These are phyloP conservation scores for Oikopleura dioica DNA, from an alignment of 23 tunicate species.

Conservation along the genomic window DNA sequence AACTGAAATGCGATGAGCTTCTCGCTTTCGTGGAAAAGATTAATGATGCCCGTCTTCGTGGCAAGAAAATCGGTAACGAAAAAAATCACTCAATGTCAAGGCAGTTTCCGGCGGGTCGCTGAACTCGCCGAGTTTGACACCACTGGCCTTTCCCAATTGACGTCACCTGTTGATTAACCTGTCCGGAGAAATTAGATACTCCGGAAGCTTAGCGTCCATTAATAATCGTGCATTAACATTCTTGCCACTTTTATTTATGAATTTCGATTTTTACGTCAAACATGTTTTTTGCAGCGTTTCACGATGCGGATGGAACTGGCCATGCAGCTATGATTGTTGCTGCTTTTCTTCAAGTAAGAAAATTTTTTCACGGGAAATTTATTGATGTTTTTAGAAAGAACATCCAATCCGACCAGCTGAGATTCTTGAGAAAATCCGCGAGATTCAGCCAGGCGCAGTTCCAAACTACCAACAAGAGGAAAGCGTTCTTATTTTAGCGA, in stretches of 20 bases:
- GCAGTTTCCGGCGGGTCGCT: too few species aligned
- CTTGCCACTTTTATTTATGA: background rate
- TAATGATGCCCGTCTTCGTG: background rate
- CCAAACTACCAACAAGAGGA: background rate
- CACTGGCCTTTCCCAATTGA: too few species aligned
- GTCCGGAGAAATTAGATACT: too few species aligned
- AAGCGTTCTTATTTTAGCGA: too few species aligned
- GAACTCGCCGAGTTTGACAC: too few species aligned
- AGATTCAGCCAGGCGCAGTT: background rate
- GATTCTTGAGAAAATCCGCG: background rate
- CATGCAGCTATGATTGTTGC: conserved; percentile 10
- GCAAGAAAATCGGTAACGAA: conserved; percentile 6
- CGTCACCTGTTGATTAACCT: too few species aligned
- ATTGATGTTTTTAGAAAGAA: too few species aligned
- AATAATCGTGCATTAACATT: background rate
- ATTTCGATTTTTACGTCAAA: too few species aligned
- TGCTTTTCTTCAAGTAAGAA: background rate
- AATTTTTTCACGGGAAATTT: too few species aligned
- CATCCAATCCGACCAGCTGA: background rate
- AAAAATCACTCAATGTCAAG: too few species aligned
- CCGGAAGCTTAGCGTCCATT: background rate
- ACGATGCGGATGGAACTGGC: background rate
- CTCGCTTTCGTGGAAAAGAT: background rate
- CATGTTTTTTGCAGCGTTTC: background rate
- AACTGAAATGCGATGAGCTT: background rate